These are phyloP conservation scores for Campylorhamphus procurvoides DNA, from an alignment of 2,113 vertebrate genomes.

Conservation along the genomic window DNA sequence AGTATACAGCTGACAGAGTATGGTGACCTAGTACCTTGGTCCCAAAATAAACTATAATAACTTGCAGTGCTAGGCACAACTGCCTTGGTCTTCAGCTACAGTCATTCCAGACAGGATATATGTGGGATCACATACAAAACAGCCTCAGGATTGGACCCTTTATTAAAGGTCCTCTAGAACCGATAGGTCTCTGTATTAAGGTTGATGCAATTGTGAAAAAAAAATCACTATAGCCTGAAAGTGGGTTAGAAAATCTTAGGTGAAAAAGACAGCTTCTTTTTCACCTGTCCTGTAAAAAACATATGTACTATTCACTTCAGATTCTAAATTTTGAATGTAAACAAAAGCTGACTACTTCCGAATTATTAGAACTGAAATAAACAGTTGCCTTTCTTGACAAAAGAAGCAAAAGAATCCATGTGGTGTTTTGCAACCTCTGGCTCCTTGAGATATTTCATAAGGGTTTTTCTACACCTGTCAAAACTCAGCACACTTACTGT, in stretches of 20 bases:
- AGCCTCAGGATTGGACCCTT: neutral
- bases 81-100: neutral
- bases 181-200: neutral
- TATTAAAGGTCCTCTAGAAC: neutral
- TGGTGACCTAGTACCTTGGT: neutral
- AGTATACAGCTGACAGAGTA: neutral
- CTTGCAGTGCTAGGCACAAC: neutral
- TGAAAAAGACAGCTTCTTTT: neutral
- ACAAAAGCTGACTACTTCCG: neutral
- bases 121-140: neutral
- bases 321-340: neutral
- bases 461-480: conserved; percentile 22
- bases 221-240: neutral
- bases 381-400: neutral
- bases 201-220: neutral
- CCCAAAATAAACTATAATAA: conserved; percentile 5
- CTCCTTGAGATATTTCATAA: neutral
- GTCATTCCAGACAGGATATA: neutral
- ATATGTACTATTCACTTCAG: neutral
- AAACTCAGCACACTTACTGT: neutral
- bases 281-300: neutral
- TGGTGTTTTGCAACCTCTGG: neutral
- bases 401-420: neutral
- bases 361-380: neutral
- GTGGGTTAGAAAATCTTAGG: neutral